Evolutionary conservation across 1,140 invertebrate species (phyloP).

Genomic region (Triops cancriformis): DNA sequence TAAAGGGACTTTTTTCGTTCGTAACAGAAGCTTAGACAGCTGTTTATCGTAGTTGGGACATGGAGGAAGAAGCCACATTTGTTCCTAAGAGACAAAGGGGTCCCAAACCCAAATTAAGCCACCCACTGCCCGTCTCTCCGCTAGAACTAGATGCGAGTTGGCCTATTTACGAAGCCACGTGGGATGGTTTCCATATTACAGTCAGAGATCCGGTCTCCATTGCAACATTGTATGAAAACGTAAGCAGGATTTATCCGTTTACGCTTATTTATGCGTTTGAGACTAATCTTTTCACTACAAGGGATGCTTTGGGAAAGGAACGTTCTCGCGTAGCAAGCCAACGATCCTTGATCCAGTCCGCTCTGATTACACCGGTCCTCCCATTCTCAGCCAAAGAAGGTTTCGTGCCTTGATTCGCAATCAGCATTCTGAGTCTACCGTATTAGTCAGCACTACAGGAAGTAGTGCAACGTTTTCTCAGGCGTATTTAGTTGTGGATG

Average conservation of each 20-base stretch:
- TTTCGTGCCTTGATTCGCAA: neutral
- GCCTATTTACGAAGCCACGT: neutral
- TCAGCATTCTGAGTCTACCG: neutral
- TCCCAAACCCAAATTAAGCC: neutral
- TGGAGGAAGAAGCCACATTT: neutral
- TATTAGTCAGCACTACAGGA: neutral
- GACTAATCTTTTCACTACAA: neutral
- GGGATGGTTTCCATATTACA: neutral
- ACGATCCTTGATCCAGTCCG: neutral
- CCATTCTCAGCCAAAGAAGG: neutral
- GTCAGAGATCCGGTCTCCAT: neutral
- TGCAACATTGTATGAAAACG: neutral
- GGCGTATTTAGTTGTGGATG: neutral
- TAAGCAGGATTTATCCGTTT: neutral
- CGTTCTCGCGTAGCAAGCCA: neutral
- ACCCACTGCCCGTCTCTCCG: neutral
- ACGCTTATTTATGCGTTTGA: neutral
- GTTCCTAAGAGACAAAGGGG: neutral
- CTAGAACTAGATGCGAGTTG: neutral
- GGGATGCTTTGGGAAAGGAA: conserved; percentile 3
- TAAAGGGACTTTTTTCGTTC: too few species aligned
- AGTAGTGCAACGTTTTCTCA: neutral
- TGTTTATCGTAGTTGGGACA: neutral
- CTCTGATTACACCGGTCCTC: neutral
- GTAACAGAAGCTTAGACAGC: too few species aligned